A percentile compares a stretch with the other conserved stretches of the same genome.
Conservation (phyloP, 2,113 vertebrate species). For the Cinclus cinclus region DNA sequence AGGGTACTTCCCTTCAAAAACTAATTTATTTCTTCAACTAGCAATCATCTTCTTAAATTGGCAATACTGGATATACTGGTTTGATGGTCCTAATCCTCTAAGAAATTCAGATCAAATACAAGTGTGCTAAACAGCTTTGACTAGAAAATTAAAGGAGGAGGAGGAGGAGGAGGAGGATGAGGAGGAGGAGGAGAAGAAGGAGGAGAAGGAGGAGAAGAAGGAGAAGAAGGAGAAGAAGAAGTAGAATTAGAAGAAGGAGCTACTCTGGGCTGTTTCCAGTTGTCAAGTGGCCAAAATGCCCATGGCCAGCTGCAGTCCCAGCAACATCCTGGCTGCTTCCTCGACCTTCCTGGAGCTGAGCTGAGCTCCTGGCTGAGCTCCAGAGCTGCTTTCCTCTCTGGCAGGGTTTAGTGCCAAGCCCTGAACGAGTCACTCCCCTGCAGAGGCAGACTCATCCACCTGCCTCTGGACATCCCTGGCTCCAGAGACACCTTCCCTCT, state of each 20-base stretch:
- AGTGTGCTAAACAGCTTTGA: neutral
- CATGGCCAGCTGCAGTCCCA: neutral
- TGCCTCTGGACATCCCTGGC: neutral
- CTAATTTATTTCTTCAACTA: neutral
- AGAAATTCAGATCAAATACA: neutral
- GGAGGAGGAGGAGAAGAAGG: neutral
- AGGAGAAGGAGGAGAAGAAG: no score
- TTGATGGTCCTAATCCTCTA: neutral
- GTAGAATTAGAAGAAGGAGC: neutral
- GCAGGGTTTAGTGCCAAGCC: neutral
- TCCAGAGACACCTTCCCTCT: neutral
- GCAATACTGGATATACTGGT: neutral
- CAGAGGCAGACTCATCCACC: neutral
- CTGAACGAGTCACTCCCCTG: neutral
- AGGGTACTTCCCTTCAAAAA: neutral
- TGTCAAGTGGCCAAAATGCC: neutral
- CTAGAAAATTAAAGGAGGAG: neutral
- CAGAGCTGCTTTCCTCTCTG: neutral
- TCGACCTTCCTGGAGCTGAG: neutral
- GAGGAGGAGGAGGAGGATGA: neutral
- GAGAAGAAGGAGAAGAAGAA: neutral
- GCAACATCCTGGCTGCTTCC: neutral
- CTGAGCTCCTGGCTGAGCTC: neutral
- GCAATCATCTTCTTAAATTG: neutral
- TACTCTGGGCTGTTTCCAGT: neutral